Evolutionary conservation across 2,888 invertebrate species (phyloP).

Genomic region (Drosophila nigricruria): DNA sequence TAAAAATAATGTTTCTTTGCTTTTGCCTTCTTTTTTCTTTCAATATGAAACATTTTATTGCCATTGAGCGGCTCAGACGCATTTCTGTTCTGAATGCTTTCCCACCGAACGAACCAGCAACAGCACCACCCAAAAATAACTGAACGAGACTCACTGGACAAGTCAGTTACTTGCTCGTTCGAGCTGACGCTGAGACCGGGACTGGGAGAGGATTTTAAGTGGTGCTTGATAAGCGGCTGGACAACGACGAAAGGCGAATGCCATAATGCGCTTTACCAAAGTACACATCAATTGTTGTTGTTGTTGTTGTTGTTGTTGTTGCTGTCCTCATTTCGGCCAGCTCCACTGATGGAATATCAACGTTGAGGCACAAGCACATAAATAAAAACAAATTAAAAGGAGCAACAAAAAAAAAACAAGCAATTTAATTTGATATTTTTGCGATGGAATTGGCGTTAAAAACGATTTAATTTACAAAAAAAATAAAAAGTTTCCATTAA

Average conservation of each 20-base stretch:
- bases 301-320: constrained; percentile 16
- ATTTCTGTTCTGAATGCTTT: constrained; percentile 29
- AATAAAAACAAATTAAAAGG: constrained; percentile 16
- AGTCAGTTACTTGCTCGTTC: constrained; percentile 1
- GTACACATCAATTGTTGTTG: constrained; percentile 33
- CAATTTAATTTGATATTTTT: constrained; percentile 63
- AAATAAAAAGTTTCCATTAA: constrained; percentile 56
- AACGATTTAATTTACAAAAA: constrained; percentile 52
- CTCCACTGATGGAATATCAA: constrained; percentile 63
- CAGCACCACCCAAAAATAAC: constrained; percentile 53
- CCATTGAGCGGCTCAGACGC: constrained; percentile 28
- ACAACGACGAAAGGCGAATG: constrained; percentile 44
- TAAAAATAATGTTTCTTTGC: constrained; percentile 39
- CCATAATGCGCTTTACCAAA: constrained; percentile 71
- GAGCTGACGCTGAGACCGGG: constrained; percentile 27
- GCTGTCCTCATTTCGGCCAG: constrained; percentile 22
- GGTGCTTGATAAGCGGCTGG: constrained; percentile 75
- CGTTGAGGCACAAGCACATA: constrained; percentile 44
- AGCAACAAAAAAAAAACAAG: constrained; percentile 13
- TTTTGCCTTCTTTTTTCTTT: constrained; percentile 1
- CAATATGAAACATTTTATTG: constrained; percentile 60
- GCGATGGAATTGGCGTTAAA: constrained; percentile 51
- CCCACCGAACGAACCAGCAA: constrained; percentile 1
- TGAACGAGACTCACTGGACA: constrained; percentile 17
- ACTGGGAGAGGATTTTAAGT: constrained; percentile 62